Conservation (phyloP, 2,888 invertebrate species). For the Danaus chrysippus region DNA sequence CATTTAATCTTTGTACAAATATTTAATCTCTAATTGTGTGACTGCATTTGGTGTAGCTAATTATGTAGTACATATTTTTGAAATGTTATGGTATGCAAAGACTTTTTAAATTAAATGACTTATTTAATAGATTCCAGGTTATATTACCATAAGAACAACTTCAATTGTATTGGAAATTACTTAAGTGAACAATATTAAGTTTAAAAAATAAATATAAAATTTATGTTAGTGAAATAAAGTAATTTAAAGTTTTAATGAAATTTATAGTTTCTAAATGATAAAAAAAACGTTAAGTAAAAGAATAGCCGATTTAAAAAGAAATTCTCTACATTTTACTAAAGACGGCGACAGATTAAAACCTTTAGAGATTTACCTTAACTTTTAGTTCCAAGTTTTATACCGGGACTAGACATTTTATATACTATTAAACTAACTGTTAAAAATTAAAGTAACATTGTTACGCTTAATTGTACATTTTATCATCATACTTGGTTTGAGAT, state of each 20-base stretch:
- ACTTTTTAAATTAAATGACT: no score
- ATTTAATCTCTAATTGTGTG: no score
- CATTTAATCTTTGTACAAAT: no score
- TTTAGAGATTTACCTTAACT: constrained; percentile 3
- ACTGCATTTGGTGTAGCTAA: no score
- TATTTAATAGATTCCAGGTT: background rate
- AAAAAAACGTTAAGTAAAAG: constrained; percentile 8
- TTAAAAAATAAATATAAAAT: constrained; percentile 7
- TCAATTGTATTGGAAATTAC: constrained; percentile 6
- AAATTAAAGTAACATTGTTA: background rate
- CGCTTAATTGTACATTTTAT: no score
- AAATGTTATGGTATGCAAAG: background rate
- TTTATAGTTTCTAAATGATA: constrained; percentile 14
- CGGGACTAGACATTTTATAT: constrained; percentile 1
- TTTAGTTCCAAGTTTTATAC: constrained; percentile 3
- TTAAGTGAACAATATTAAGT: constrained; percentile 14
- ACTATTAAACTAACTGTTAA: background rate
- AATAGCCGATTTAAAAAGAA: constrained; percentile 5
- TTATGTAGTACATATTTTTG: no score
- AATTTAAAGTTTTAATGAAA: constrained; percentile 15
- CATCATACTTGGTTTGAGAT: no score
- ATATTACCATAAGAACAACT: constrained; percentile 3
- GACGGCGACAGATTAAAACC: constrained; percentile 3
- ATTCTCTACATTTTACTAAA: constrained; percentile 1
- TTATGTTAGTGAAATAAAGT: constrained; percentile 11